phyloP scores from a whole-genome alignment of 2,797 vertebrate species.

The Varecia variegata region DNA sequence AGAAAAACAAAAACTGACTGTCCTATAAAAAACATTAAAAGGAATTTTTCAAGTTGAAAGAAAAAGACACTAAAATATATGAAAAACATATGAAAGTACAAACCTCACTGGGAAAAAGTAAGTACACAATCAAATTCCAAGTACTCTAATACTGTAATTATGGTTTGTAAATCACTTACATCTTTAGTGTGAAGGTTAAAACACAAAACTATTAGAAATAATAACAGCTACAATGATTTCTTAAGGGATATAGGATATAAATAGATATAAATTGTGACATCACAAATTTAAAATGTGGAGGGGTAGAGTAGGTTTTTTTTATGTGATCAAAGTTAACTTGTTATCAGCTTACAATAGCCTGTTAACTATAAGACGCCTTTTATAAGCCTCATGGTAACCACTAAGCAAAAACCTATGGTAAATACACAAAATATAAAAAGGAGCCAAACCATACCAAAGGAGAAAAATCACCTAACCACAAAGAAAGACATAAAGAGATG shows the following conservation, averaged over 20 bases:
- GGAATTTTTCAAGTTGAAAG: neutral
- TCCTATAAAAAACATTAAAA: neutral
- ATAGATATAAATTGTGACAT: neutral
- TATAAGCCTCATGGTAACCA: neutral
- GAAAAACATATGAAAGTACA: neutral
- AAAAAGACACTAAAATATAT: neutral
- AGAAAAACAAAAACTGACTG: neutral
- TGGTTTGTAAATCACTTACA: neutral
- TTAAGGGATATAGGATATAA: neutral
- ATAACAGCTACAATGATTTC: neutral
- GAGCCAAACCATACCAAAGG: neutral
- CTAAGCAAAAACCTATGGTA: neutral
- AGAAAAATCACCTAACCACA: neutral
- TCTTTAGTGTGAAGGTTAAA: neutral
- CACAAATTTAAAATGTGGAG: neutral
- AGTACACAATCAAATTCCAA: neutral
- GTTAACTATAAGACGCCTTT: neutral
- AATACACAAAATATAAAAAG: neutral
- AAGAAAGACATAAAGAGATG: neutral
- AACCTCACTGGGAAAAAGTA: neutral
- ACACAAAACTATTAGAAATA: neutral
- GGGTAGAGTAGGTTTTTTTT: neutral
- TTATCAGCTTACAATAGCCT: neutral
- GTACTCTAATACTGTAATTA: neutral
- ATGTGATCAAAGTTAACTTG: neutral